A percentile compares a stretch with the other conserved stretches of the same genome.
Conservation (phyloP, 1,140 invertebrate genomes). For the Drosophila eugracilis region DNA sequence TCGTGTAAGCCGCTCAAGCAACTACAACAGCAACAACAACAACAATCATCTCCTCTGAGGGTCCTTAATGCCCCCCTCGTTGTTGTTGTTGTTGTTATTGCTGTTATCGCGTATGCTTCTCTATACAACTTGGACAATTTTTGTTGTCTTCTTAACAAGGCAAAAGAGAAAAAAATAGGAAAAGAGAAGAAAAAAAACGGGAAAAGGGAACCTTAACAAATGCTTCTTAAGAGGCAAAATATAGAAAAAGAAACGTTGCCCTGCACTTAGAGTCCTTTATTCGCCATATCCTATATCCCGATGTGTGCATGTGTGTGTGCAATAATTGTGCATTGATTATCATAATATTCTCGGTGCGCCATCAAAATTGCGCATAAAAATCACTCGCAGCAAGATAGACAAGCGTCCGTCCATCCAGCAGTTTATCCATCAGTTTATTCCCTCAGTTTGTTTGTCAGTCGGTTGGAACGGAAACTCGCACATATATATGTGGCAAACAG, state of each 20-base stretch:
- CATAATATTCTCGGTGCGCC: constrained; percentile 48
- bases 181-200: not conserved
- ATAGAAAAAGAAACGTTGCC: constrained; percentile 18
- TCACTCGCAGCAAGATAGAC: constrained; percentile 22
- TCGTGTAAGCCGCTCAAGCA: constrained; percentile 33
- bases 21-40: constrained; percentile 10
- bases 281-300: constrained; percentile 2
- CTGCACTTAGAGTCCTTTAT: constrained; percentile 33
- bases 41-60: constrained; percentile 3
- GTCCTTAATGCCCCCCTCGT: constrained; percentile 18
- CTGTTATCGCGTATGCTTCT: constrained; percentile 6
- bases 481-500: constrained; percentile 11
- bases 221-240: constrained; percentile 14
- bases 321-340: constrained; percentile 78
- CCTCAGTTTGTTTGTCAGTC: constrained; percentile 17
- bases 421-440: constrained; percentile 12
- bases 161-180: constrained; percentile 1
- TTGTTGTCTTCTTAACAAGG: constrained; percentile 32
- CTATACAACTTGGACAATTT: constrained; percentile 24
- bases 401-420: constrained; percentile 14
- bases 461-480: constrained; percentile 6
- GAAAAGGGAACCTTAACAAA: constrained; percentile 10
- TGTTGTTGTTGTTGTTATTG: not conserved
- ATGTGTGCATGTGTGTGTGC: constrained; percentile 22
- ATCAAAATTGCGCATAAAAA: constrained; percentile 66